Evolutionary conservation across 2,888 invertebrate genomes (phyloP).

Genomic region (Dendrolimus pini): DNA sequence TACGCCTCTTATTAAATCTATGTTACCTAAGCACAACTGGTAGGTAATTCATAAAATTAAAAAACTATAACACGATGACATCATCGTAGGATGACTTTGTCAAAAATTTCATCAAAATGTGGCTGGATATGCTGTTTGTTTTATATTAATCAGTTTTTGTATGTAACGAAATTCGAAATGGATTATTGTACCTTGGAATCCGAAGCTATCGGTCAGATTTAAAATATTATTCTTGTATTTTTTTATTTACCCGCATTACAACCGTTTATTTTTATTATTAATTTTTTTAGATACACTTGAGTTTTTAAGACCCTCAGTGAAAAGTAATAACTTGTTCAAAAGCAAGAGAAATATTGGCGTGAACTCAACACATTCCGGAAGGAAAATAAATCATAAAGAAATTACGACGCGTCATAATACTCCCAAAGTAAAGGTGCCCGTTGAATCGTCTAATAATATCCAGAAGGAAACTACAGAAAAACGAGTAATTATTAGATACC

Average conservation of each 20-base stretch:
- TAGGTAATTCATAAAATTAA: too few relatives aligned
- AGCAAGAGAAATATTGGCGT: slow-evolving; percentile 1
- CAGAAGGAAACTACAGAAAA: slow-evolving; percentile 30
- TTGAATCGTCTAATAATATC: slow-evolving; percentile 27
- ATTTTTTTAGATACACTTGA: slow-evolving; percentile 50
- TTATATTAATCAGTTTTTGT: slow-evolving; percentile 10
- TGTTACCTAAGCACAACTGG: too few relatives aligned
- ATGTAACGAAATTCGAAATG: slow-evolving; percentile 37
- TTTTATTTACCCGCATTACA: slow-evolving; percentile 4
- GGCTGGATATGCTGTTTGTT: slow-evolving; percentile 1
- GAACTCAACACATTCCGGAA: slow-evolving; percentile 1
- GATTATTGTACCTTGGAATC: slow-evolving; percentile 37
- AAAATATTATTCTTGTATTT: slow-evolving; percentile 13
- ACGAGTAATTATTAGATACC: slow-evolving; percentile 19
- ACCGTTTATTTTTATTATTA: slow-evolving; percentile 25
- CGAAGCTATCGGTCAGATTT: slow-evolving; percentile 37
- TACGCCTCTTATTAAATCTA: too few relatives aligned
- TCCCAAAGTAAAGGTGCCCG: slow-evolving; percentile 6
- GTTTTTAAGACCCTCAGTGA: slow-evolving; percentile 39
- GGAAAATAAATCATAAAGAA: slow-evolving; percentile 3
- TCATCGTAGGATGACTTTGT: not conserved
- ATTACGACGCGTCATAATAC: slow-evolving; percentile 7
- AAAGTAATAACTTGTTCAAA: slow-evolving; percentile 16
- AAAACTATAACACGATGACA: too few relatives aligned
- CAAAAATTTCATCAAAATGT: slow-evolving; percentile 1